Conservation (phyloP, 1,140 invertebrate genomes). For the Aphaenogaster rudis region DNA sequence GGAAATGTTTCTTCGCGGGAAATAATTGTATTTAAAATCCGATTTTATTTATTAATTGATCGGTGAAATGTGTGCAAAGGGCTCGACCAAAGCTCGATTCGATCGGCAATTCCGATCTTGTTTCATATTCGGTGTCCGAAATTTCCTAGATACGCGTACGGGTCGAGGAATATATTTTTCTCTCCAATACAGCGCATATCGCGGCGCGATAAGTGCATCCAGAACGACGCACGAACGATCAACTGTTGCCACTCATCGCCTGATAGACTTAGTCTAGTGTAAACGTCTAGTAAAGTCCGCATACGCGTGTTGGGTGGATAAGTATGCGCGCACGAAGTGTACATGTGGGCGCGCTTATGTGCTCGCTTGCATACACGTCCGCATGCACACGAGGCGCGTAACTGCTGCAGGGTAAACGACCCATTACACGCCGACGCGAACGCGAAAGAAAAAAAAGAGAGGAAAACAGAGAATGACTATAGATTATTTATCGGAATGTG, state of each 20-base stretch:
- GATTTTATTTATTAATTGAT: conserved; percentile 39
- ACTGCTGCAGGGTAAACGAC: conserved; percentile 58
- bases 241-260: conserved; percentile 61
- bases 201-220: neutral
- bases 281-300: conserved; percentile 48
- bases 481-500: conserved; percentile 83
- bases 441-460: conserved; percentile 49
- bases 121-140: neutral
- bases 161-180: conserved; percentile 56
- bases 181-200: neutral
- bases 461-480: conserved; percentile 65
- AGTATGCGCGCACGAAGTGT: conserved; percentile 20
- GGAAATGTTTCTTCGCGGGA: neutral
- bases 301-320: conserved; percentile 47
- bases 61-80: neutral
- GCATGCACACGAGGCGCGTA: conserved; percentile 40
- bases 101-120: neutral
- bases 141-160: conserved; percentile 76
- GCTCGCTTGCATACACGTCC: neutral
- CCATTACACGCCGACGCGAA: conserved; percentile 33
- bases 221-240: conserved; percentile 47
- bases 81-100: conserved; percentile 21
- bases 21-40: neutral
- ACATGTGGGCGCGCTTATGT: neutral
- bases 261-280: conserved; percentile 58